phyloP scores from a whole-genome alignment of 2,888 invertebrate species.

The Yponomeuta evonymella region DNA sequence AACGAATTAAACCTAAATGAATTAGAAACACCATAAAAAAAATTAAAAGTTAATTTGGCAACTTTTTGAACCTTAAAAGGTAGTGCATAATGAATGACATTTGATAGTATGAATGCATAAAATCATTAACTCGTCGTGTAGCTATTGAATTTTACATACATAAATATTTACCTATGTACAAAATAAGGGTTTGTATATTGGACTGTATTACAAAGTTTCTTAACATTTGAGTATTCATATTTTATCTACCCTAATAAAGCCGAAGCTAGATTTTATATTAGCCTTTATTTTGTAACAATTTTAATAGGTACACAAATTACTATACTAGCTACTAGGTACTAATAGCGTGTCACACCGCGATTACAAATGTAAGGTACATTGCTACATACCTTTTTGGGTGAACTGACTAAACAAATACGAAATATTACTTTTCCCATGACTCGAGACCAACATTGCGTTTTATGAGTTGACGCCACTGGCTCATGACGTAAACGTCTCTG shows the following conservation, averaged over 20 bases:
- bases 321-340: not conserved
- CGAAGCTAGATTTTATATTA: not conserved
- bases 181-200: not conserved
- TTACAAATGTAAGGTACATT: not conserved
- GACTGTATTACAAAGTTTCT: not conserved
- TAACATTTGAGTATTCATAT: not conserved
- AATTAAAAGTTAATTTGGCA: conserved; percentile 13
- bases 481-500: not conserved
- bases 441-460: not conserved
- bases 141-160: not conserved
- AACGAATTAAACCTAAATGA: not conserved
- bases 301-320: conserved; percentile 3
- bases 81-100: conserved; percentile 1
- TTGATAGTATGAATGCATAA: not conserved
- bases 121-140: not conserved
- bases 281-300: not conserved
- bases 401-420: conserved; percentile 6
- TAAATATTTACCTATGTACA: not conserved
- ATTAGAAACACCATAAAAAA: not conserved
- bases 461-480: not conserved
- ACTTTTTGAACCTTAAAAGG: not conserved
- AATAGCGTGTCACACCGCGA: not conserved
- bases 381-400: not conserved
- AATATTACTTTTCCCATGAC: conserved; percentile 4
- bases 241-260: not conserved